Conservation (phyloP, 37 sponge, comb jelly and placozoan genomes). For the Bolinopsis microptera region DNA sequence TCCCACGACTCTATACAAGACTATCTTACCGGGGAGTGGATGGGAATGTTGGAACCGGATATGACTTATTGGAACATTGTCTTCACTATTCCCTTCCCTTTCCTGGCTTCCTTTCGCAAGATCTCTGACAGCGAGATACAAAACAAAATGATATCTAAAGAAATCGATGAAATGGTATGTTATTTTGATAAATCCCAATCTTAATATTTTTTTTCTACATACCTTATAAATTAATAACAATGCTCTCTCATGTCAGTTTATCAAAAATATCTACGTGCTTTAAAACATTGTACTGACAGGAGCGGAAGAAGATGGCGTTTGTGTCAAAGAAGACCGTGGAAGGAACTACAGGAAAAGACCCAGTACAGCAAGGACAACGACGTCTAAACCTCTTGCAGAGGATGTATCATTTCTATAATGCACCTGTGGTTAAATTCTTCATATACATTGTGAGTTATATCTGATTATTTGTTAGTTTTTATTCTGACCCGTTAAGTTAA, state of each 20-base stretch:
- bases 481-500: too few species aligned
- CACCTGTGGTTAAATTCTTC: constrained; percentile 5
- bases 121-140: neutral
- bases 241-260: too few species aligned
- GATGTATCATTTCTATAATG: constrained; percentile 1
- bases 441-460: neutral
- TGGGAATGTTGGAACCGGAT: neutral
- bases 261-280: too few species aligned
- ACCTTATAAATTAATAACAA: too few species aligned
- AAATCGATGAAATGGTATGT: neutral
- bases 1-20: constrained; percentile 34
- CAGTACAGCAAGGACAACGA: neutral
- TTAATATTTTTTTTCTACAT: neutral
- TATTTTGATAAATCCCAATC: neutral
- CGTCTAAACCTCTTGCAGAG: neutral
- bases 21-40: constrained; percentile 21
- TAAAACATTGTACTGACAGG: too few species aligned
- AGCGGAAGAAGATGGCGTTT: neutral
- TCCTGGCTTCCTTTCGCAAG: neutral
- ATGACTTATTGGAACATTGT: neutral
- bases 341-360: neutral
- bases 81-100: neutral
- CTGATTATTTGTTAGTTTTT: too few species aligned
- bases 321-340: neutral
- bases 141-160: neutral